Evolutionary conservation across 2,113 vertebrate species (phyloP), one percentile per base, ranked within the genome.

Genomic region (Oryzias woworae): DNA sequence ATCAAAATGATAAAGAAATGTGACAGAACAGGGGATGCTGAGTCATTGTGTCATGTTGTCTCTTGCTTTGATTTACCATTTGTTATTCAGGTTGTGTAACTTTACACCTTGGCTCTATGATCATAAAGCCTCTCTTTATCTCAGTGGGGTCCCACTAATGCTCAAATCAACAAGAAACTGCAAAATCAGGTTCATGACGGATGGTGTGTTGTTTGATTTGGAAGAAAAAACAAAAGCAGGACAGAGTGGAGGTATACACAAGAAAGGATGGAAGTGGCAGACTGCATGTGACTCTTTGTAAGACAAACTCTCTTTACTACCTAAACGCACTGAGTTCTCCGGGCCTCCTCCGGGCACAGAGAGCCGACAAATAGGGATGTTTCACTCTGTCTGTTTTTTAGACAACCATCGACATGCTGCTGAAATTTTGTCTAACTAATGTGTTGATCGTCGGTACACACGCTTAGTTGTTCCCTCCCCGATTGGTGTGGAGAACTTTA

Each of bases 361-460:
- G 58, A 24, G 45, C 64, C 63, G 71, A 69, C 84, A 84, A 81
- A 80, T 12, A 54, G 58, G 58, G 79, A 75, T 62, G 74, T 62
- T 1, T 28, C 66, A 14, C 73, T 75, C 64, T 59, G 67, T 79
- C 75, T 77, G 59, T 59, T 66, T 79, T 73, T 77, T 63, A 57
- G 70, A 77, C 81, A 78, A 73, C 69, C 56, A 76, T 77, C 58
- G 62, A 43, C 49, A 46, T n/a, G 76, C 66, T 66, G 64, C 60
- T 61, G 54, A 51, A 78, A 74, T 77, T 84, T 75, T 78, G 84
- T 83, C 70, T 70, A 69, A 67, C 69, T 78, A 61, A 82, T 80
- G 77, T 77, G 66, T 76, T 58, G 80, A 80, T 81, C 78, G 82
- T 84, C 81, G 82, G 73, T 66, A 78, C 68, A 73, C 72, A 69